Conservation (phyloP, 2,888 invertebrate genomes). For the Plutella xylostella region DNA sequence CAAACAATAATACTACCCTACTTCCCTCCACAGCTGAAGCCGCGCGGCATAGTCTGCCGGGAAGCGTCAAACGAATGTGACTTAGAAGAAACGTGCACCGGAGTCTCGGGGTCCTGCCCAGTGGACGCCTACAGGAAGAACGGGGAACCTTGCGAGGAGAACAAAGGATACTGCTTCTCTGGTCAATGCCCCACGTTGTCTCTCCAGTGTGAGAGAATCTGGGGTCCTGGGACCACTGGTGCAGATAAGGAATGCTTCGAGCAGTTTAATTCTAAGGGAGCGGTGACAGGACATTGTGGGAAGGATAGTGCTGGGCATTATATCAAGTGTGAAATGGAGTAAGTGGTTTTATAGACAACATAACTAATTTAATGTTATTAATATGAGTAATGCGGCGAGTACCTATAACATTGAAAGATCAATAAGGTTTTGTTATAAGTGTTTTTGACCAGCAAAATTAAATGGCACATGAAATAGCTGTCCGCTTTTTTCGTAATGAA, state of each 20-base stretch:
- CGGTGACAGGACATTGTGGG: conserved; percentile 96
- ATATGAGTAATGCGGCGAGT: too few relatives aligned
- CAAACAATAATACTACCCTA: too few relatives aligned
- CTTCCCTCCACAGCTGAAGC: conserved; percentile 80
- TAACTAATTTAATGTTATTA: too few relatives aligned
- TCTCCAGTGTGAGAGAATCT: conserved; percentile 91
- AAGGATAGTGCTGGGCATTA: conserved; percentile 79
- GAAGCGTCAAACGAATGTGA: conserved; percentile 93
- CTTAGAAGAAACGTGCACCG: conserved; percentile 94
- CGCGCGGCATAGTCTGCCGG: conserved; percentile 85
- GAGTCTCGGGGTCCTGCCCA: conserved; percentile 91
- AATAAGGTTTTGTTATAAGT: too few relatives aligned
- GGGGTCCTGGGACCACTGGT: conserved; percentile 89
- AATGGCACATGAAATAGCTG: too few relatives aligned
- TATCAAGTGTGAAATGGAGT: conserved; percentile 89
- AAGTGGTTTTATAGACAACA: conserved; percentile 64
- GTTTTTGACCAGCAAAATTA: too few relatives aligned
- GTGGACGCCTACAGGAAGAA: conserved; percentile 91
- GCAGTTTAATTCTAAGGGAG: conserved; percentile 95
- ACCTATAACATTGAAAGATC: too few relatives aligned
- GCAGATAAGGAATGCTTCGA: conserved; percentile 93
- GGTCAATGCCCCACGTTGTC: conserved; percentile 91
- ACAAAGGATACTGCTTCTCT: conserved; percentile 88
- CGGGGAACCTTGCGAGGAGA: conserved; percentile 84
- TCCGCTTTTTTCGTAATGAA: too few relatives aligned